Evolutionary conservation across 2,888 invertebrate species (phyloP).

Genomic region (Lutraria lutraria): DNA sequence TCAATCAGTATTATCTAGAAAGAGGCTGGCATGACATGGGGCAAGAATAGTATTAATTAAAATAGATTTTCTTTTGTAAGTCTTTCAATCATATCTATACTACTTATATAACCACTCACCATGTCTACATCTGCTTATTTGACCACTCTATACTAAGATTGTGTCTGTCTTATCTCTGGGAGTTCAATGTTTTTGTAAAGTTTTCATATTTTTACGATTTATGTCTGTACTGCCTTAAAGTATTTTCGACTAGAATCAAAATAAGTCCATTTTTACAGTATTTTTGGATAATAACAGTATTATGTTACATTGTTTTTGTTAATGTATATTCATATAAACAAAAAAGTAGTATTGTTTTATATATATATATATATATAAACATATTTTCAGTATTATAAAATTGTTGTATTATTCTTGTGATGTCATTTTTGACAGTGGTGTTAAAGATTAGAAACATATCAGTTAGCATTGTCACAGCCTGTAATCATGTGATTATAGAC

Average conservation of each 20-base stretch:
- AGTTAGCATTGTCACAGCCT: neutral
- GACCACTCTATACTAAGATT: neutral
- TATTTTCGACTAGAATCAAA: neutral
- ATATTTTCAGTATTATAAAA: neutral
- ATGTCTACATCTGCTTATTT: neutral
- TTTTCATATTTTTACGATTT: neutral
- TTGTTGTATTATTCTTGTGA: neutral
- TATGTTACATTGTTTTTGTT: neutral
- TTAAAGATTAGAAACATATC: neutral
- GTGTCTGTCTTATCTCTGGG: slow-evolving; percentile 7
- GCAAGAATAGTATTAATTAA: no score
- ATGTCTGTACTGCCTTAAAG: neutral
- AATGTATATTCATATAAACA: neutral
- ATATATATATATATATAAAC: neutral
- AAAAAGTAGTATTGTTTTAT: neutral
- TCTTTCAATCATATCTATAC: slow-evolving; percentile 14
- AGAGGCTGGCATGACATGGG: no score
- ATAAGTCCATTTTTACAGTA: neutral
- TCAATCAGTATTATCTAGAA: neutral
- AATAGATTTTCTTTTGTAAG: neutral
- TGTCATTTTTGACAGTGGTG: neutral
- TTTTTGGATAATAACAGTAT: neutral
- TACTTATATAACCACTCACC: no score
- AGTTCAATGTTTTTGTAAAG: neutral
- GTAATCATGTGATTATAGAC: no score